Percentiles rank a stretch among this genome's conserved stretches.
These are phyloP conservation scores for Pseudoatta argentina DNA, from an alignment of 1,140 invertebrate genomes.

Conservation along the genomic window DNA sequence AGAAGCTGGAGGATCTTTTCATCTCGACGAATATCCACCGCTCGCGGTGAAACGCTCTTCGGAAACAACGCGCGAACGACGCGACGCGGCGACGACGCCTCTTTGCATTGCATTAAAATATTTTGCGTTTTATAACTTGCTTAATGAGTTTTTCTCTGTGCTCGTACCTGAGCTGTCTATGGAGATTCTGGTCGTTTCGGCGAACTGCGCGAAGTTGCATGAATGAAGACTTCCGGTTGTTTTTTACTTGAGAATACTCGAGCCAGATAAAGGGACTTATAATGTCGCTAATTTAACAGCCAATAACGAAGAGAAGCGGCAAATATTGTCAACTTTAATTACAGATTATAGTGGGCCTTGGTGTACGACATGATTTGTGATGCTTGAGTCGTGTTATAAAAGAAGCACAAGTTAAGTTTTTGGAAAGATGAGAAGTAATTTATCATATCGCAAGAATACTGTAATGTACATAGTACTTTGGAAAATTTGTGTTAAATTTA, in stretches of 20 bases:
- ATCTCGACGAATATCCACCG: background rate
- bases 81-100: background rate
- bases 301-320: slow-evolving; percentile 5
- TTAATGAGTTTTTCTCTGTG: background rate
- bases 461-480: background rate
- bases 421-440: background rate
- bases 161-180: background rate
- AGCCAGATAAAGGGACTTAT: background rate
- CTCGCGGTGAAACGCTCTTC: background rate
- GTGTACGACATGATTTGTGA: background rate
- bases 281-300: slow-evolving; percentile 18
- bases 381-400: background rate
- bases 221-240: background rate
- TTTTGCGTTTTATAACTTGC: slow-evolving; percentile 36
- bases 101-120: slow-evolving; percentile 49
- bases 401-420: background rate
- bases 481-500: too few relatives aligned
- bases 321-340: slow-evolving; percentile 7
- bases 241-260: background rate
- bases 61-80: slow-evolving; percentile 11
- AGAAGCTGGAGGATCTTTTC: background rate
- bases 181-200: slow-evolving; percentile 1
- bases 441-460: background rate
- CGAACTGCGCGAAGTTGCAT: background rate
- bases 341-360: background rate